These are phyloP conservation scores for Rhorus exstirpatorius DNA, from an alignment of 2,888 invertebrate species.

Conservation along the genomic window DNA sequence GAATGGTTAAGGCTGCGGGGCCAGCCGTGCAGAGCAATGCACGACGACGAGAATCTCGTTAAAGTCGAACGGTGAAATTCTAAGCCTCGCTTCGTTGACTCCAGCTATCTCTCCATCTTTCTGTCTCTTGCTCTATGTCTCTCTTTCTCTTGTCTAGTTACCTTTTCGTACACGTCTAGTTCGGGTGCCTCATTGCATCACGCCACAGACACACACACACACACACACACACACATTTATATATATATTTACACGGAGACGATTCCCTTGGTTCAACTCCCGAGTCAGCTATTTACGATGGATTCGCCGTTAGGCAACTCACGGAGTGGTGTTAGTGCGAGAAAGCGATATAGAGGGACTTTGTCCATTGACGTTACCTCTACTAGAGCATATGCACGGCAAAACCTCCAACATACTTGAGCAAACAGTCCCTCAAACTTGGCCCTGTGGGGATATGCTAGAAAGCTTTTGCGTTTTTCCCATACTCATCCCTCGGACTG, in stretches of 20 bases:
- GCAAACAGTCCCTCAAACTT: constrained; percentile 60
- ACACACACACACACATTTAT: not conserved
- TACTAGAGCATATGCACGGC: constrained; percentile 13
- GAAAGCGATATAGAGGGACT: not conserved
- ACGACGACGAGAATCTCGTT: constrained; percentile 67
- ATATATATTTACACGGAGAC: constrained; percentile 10
- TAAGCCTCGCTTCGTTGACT: constrained; percentile 26
- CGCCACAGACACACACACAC: not conserved
- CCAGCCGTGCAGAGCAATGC: constrained; percentile 38
- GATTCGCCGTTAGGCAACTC: constrained; percentile 73
- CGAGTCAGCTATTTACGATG: constrained; percentile 73
- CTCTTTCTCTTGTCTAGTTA: constrained; percentile 6
- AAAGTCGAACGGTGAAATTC: constrained; percentile 60
- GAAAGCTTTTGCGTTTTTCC: constrained; percentile 25
- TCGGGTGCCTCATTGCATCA: constrained; percentile 10
- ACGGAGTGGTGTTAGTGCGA: constrained; percentile 27
- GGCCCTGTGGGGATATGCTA: constrained; percentile 9
- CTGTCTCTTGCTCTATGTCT: not conserved
- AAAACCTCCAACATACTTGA: constrained; percentile 28
- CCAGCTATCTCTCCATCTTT: constrained; percentile 11
- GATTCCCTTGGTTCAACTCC: constrained; percentile 35
- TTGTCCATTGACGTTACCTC: constrained; percentile 25
- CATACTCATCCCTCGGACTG: not conserved
- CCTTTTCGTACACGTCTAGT: constrained; percentile 4
- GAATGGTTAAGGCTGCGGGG: constrained; percentile 58